Evolutionary conservation across 2,113 vertebrate species (phyloP), one percentile per base, ranked within the genome.

Genomic region (Gambusia holbrooki): DNA sequence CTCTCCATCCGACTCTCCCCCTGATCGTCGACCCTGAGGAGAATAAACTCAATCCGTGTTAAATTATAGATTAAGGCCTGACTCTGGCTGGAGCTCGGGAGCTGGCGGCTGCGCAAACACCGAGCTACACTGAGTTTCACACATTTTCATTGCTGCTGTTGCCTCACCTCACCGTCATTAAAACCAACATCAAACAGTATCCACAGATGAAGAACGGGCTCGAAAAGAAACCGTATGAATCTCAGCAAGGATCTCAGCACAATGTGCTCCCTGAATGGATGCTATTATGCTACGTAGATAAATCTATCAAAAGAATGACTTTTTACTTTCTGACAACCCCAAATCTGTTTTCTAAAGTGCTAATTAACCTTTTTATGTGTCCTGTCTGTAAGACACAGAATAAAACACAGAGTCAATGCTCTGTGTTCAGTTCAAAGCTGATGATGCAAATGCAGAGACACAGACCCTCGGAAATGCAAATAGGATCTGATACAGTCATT

Each of bases 61-160:
- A 90, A 94, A 94, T 94, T 94, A 94, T 94, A 93, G 90, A 94
- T 94, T 93, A 94, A 87, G 92, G 85, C 80, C 74, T 58, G 19
- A 73, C 80, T 83, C 81, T 77, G 82, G 68, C 86, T 80, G 54
- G 87, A 77, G 85, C 61, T 89, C 40, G 70, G 81, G 78, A 83
- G 86, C 86, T 48, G 45, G 45, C 14, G 82, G 88, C 74, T 66
- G 77, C 84, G 62, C 80, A 77, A 0, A 29, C 68, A 66, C 83
- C 5, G 64, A 86, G 77, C 81, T 77, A 77, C 65, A 54, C 75
- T 64, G 73, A 81, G 71, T 80, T 83, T 79, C 58, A 69, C 64
- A 69, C 76, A 81, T 66, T 80, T 45, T 75, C 74, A 35, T 74
- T 80, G 82, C 87, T 69, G 54, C 74, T 86, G 73, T 87, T 91